Percentiles rank a stretch among this genome's conserved stretches.
Conservation (phyloP, 2,888 invertebrate species). For the Criorhina ranunculi region DNA sequence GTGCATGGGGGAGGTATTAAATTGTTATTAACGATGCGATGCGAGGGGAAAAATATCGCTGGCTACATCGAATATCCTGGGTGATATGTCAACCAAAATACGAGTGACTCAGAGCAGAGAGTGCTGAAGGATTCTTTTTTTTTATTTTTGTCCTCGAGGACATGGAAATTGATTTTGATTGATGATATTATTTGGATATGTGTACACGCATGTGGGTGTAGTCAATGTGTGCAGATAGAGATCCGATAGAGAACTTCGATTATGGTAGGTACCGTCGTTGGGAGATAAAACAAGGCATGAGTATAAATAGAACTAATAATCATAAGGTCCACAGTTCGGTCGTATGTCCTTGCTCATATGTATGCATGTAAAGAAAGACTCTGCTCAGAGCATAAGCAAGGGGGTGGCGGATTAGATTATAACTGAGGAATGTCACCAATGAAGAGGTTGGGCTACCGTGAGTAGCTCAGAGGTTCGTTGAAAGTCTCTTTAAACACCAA, state of each 20-base stretch:
- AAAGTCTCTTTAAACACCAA: too few relatives aligned
- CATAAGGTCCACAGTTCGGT: too few relatives aligned
- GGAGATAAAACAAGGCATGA: conserved; percentile 40
- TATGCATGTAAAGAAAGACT: too few relatives aligned
- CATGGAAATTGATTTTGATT: conserved; percentile 72
- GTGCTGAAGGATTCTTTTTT: conserved; percentile 14
- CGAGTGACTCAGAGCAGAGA: conserved; percentile 11
- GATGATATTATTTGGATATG: conserved; percentile 54
- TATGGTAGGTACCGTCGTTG: conserved; percentile 38
- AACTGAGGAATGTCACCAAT: too few relatives aligned
- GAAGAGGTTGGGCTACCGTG: too few relatives aligned
- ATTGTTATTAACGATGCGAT: conserved; percentile 69
- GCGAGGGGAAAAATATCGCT: conserved; percentile 44
- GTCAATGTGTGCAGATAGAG: conserved; percentile 1
- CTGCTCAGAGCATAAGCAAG: too few relatives aligned
- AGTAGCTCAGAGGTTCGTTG: too few relatives aligned
- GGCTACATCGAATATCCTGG: conserved; percentile 27
- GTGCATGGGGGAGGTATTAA: conserved; percentile 62
- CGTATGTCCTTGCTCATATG: too few relatives aligned
- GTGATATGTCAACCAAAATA: conserved; percentile 45
- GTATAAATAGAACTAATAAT: not conserved
- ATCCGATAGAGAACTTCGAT: conserved; percentile 57
- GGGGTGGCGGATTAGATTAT: too few relatives aligned
- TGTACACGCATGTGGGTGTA: not conserved
- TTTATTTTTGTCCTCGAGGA: too few relatives aligned